These are phyloP conservation scores for Nicator chloris DNA, from an alignment of 2,113 vertebrate genomes.

Conservation along the genomic window DNA sequence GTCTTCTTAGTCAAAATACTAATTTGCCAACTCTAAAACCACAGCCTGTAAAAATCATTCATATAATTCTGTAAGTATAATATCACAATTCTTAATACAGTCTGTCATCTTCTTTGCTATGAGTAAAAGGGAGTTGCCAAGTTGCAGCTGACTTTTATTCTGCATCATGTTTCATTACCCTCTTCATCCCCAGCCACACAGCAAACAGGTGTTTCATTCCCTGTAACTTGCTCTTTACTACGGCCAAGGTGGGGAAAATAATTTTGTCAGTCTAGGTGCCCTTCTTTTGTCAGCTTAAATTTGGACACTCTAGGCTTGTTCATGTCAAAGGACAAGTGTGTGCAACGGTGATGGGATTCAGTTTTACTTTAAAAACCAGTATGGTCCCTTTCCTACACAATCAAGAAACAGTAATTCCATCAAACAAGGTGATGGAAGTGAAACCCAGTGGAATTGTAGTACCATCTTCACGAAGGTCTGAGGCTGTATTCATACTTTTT, in stretches of 20 bases:
- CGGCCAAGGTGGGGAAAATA: not conserved
- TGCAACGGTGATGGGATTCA: not conserved
- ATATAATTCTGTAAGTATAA: not conserved
- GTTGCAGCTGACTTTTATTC: conserved; percentile 26
- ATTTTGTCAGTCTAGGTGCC: not conserved
- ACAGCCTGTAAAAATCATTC: not conserved
- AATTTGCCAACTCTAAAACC: not conserved
- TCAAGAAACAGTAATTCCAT: not conserved
- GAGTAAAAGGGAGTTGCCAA: conserved; percentile 20
- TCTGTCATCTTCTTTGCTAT: not conserved
- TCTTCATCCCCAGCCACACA: not conserved
- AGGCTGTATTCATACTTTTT: not conserved
- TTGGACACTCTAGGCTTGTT: not conserved
- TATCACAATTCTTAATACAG: not conserved
- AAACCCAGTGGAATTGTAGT: not conserved
- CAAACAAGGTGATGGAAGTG: not conserved
- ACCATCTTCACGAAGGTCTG: not conserved
- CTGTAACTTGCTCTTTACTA: not conserved
- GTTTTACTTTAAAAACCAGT: not conserved
- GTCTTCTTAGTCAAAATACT: not conserved
- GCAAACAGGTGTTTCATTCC: conserved; percentile 43
- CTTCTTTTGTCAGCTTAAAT: not conserved
- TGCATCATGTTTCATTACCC: conserved; percentile 31
- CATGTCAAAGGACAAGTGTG: not conserved
- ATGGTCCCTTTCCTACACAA: not conserved